Base-by-base conservation (phyloP, 2,113 vertebrate genomes). In the Alethe castanea region DNA sequence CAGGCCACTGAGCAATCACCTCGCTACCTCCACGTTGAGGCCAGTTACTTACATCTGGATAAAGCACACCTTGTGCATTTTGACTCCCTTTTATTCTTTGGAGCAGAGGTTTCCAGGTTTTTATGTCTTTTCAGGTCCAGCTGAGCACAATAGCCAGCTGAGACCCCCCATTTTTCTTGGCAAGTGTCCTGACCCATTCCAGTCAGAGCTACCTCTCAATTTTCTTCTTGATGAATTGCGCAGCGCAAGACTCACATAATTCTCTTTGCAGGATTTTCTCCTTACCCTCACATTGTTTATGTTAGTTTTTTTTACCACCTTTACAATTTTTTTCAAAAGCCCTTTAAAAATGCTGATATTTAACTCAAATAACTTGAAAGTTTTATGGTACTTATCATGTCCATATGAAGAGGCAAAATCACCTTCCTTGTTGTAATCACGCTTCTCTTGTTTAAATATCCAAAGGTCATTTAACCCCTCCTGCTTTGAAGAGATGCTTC, bases 11-110 rank as follows among this genome's bases (percentile, higher is more conserved):
- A 81, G 56, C 35, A 69, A 42, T 59, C 52, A 66, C 42, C 54
- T 78, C 0, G 0, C 7, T 57, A 10, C 38, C 60, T 54, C 65
- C 0, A 0, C 53, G 50, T 44, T n/a, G 40, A 89, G 44, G 23
- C 47, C n/a, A 44, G 25, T 84, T 88, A 23, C 53, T 61, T n/a
- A 36, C 24, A 25, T 10, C 6, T 38, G n/a, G 12, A 38, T n/a
- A 62, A 47, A 78, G 29, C 16, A 62, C 2, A 2, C 8, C 35
- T 71, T 0, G 0, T 0, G 0, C 1, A 0, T 91, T 86, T 66
- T 66, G 16, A 42, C 56, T 83, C n/a, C 28, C 9, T 76, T 77
- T 61, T 3, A 14, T 85, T 70, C 26, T 50, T 24, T 45, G 20
- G 4, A 86, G 59, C 19, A 36, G 50, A 57, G 8, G 4, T 59